These are phyloP conservation scores for Daphoenositta chrysoptera DNA, from an alignment of 2,113 vertebrate genomes.

Conservation along the genomic window DNA sequence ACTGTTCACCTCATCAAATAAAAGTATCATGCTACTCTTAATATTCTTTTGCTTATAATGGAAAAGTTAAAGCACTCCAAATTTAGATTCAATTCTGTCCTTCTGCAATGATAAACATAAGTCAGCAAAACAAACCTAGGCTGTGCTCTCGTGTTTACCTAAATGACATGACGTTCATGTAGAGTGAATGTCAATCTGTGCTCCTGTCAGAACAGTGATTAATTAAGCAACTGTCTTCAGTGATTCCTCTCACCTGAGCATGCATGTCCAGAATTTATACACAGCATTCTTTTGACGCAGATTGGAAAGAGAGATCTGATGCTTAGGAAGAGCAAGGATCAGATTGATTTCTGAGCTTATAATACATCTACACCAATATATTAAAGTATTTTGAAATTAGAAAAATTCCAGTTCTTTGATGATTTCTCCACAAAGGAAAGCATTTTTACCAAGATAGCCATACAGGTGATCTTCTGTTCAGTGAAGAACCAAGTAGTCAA, in stretches of 20 bases:
- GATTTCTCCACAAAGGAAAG: background rate
- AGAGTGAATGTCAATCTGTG: background rate
- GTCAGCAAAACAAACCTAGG: background rate
- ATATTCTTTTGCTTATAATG: background rate
- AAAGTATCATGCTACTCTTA: background rate
- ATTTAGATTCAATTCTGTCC: background rate
- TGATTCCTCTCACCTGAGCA: background rate
- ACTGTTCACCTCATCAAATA: background rate
- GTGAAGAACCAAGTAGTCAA: background rate
- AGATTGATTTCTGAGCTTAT: background rate
- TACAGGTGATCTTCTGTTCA: background rate
- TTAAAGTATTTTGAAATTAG: background rate
- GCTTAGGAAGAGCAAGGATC: background rate
- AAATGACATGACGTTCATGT: background rate
- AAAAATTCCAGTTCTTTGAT: background rate
- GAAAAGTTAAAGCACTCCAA: background rate
- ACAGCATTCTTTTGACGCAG: background rate
- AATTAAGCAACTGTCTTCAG: constrained; percentile 5
- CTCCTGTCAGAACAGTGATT: background rate
- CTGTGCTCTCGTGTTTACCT: background rate
- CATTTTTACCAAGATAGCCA: background rate
- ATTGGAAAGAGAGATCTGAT: background rate
- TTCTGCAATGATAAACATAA: background rate
- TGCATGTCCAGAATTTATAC: background rate
- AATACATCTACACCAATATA: background rate